Conservation (phyloP, 2,888 invertebrate species). For the Diarsia brunnea region DNA sequence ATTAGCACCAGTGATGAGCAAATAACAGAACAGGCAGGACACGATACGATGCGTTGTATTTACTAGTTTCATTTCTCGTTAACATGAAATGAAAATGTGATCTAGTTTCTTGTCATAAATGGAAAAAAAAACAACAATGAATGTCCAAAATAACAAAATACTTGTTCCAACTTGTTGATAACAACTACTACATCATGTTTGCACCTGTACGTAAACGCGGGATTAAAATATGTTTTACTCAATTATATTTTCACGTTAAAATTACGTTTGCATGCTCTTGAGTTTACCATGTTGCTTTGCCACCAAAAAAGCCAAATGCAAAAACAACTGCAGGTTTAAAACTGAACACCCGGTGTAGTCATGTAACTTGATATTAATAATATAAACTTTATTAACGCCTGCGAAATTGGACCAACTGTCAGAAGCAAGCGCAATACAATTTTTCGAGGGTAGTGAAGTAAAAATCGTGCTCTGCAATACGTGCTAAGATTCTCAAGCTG, state of each 20-base stretch:
- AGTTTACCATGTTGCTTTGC: background rate
- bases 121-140: no score
- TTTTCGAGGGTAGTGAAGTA: slow-evolving; percentile 15
- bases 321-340: slow-evolving; percentile 14
- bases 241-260: background rate
- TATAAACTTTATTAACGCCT: slow-evolving; percentile 32
- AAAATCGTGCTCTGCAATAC: slow-evolving; percentile 34
- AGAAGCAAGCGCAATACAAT: background rate
- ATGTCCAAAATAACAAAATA: no score
- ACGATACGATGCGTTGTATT: no score
- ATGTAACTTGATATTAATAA: slow-evolving; percentile 33
- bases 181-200: background rate
- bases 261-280: background rate
- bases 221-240: background rate
- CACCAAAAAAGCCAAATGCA: background rate
- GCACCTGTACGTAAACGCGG: background rate
- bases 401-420: slow-evolving; percentile 29
- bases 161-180: background rate
- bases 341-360: slow-evolving; percentile 7
- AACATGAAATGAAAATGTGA: no score
- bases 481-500: slow-evolving; percentile 40
- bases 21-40: no score
- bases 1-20: no score
- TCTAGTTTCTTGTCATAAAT: no score
- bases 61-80: no score